phyloP scores from a whole-genome alignment of 2,888 invertebrate species.

The Eretmocerus hayati region DNA sequence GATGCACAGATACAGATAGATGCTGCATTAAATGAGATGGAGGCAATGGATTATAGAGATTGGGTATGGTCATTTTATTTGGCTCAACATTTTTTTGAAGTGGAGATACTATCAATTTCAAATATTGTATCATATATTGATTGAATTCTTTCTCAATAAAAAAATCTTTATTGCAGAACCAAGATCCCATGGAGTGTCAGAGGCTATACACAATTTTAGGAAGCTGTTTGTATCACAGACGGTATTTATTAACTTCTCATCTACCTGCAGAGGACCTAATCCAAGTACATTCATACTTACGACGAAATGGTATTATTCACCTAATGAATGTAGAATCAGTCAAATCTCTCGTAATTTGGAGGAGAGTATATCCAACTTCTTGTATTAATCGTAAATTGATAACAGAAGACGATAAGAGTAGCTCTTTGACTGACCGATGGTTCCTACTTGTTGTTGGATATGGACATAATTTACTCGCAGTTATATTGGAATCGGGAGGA shows the following conservation, averaged over 20 bases:
- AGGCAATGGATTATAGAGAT: slow-evolving; percentile 85
- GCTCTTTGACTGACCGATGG: slow-evolving; percentile 56
- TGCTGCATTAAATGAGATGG: slow-evolving; percentile 81
- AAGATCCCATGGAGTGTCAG: slow-evolving; percentile 69
- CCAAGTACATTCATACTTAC: slow-evolving; percentile 69
- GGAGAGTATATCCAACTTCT: slow-evolving; percentile 61
- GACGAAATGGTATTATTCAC: slow-evolving; percentile 67
- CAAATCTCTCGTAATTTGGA: slow-evolving; percentile 69
- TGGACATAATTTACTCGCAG: slow-evolving; percentile 60
- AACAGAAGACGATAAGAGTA: slow-evolving; percentile 26
- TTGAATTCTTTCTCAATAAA: no score
- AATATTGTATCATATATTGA: not conserved
- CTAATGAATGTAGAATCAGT: slow-evolving; percentile 61
- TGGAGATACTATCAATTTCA: not conserved
- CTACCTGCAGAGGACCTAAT: slow-evolving; percentile 66
- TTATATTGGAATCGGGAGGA: slow-evolving; percentile 70
- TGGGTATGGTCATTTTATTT: slow-evolving; percentile 51
- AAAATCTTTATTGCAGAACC: slow-evolving; percentile 57
- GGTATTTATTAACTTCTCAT: slow-evolving; percentile 72
- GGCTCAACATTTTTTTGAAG: no score
- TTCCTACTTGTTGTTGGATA: slow-evolving; percentile 70
- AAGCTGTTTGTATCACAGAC: slow-evolving; percentile 56
- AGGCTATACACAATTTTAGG: slow-evolving; percentile 64
- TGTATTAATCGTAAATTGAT: slow-evolving; percentile 37
- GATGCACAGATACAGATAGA: slow-evolving; percentile 77